Conservation (phyloP, 2,888 invertebrate genomes). For the Esperia sulphurella region DNA sequence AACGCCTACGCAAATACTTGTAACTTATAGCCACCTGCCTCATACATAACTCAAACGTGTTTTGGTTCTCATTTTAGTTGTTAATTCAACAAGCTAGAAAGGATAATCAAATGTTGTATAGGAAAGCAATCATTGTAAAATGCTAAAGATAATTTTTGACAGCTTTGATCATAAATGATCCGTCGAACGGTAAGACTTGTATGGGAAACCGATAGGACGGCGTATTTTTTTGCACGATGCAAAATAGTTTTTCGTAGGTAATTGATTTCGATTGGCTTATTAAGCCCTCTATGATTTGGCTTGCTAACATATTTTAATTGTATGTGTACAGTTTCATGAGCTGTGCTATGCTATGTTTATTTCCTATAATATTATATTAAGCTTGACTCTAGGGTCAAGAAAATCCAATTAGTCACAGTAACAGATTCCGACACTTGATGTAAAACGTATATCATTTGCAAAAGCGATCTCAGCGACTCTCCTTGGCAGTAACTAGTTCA, state of each 20-base stretch:
- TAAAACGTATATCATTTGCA: slow-evolving; percentile 55
- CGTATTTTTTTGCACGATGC: too few relatives aligned
- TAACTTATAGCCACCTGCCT: slow-evolving; percentile 39
- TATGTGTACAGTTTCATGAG: too few relatives aligned
- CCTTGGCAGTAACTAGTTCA: slow-evolving; percentile 63
- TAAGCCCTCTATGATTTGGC: too few relatives aligned
- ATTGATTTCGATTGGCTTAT: too few relatives aligned
- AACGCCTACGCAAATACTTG: slow-evolving; percentile 48
- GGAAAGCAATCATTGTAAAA: too few relatives aligned
- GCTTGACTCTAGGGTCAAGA: slow-evolving; percentile 25
- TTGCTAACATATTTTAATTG: too few relatives aligned
- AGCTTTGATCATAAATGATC: too few relatives aligned
- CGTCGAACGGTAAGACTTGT: too few relatives aligned
- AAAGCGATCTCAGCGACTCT: slow-evolving; percentile 58
- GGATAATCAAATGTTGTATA: too few relatives aligned
- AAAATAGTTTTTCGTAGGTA: too few relatives aligned
- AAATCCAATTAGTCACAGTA: slow-evolving; percentile 31
- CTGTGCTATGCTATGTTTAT: slow-evolving; percentile 18
- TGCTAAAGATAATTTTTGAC: too few relatives aligned
- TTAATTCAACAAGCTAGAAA: slow-evolving; percentile 30
- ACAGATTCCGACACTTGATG: slow-evolving; percentile 18
- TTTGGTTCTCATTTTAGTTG: slow-evolving; percentile 51
- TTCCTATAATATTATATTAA: slow-evolving; percentile 32
- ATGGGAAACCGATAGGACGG: too few relatives aligned
- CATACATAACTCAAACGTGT: slow-evolving; percentile 59